Evolutionary conservation across 2,113 vertebrate genomes (phyloP).

Genomic region (Monopterus albus): DNA sequence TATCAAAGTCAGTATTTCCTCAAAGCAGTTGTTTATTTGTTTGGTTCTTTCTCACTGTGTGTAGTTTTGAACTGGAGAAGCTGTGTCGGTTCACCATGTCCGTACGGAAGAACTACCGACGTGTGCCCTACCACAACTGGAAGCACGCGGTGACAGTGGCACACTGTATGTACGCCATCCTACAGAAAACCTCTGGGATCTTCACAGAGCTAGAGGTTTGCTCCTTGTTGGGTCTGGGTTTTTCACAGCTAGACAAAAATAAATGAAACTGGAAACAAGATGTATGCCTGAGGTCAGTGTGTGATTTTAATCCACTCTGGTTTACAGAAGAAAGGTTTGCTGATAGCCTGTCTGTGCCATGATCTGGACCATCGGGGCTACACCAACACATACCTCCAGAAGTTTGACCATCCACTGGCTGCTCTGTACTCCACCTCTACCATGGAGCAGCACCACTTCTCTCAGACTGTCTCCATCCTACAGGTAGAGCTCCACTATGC

Average conservation of each 20-base stretch:
- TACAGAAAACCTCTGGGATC: constrained; percentile 89
- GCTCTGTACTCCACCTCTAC: constrained; percentile 98
- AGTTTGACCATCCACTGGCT: constrained; percentile 97
- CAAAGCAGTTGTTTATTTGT: background rate
- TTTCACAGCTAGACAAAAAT: background rate
- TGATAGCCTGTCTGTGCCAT: constrained; percentile 96
- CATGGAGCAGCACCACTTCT: constrained; percentile 99
- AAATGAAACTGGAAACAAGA: background rate
- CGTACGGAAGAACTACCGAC: constrained; percentile 96
- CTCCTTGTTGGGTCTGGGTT: background rate
- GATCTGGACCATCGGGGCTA: constrained; percentile 98
- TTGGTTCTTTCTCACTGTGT: background rate
- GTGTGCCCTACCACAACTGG: constrained; percentile 99
- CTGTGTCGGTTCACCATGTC: constrained; percentile 98
- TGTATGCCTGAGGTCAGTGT: background rate
- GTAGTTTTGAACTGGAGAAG: constrained; percentile 96
- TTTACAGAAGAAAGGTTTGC: constrained; percentile 91
- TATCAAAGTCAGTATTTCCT: background rate
- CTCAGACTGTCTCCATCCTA: constrained; percentile 96
- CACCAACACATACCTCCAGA: constrained; percentile 97
- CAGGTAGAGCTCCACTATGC: constrained; percentile 88
- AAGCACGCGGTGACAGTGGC: constrained; percentile 96
- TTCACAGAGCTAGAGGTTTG: constrained; percentile 96
- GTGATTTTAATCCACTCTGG: background rate
- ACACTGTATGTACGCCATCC: constrained; percentile 97